phyloP scores from a whole-genome alignment of 2,888 invertebrate species.

The Cenopis cana region DNA sequence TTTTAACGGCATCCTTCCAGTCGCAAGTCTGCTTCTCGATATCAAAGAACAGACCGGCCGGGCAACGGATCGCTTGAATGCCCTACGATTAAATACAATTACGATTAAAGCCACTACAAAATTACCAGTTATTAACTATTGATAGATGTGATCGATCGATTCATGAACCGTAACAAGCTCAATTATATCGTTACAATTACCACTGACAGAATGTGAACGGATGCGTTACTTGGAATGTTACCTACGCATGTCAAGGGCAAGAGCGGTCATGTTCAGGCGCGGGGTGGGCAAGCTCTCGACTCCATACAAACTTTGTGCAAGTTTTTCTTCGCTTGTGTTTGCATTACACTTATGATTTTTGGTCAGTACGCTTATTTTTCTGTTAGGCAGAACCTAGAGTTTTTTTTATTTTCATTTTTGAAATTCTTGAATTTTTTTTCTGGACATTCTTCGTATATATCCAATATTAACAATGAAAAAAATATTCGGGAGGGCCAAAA shows the following conservation, averaged over 20 bases:
- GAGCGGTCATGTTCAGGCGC: neutral
- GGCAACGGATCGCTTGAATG: conserved; percentile 96
- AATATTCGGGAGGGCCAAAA: too few relatives aligned
- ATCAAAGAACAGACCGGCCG: conserved; percentile 96
- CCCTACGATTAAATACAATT: conserved; percentile 84
- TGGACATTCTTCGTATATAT: too few relatives aligned
- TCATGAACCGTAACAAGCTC: conserved; percentile 10
- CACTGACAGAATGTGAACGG: conserved; percentile 27
- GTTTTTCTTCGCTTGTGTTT: too few relatives aligned
- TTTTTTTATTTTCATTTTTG: too few relatives aligned
- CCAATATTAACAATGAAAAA: too few relatives aligned
- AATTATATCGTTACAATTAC: conserved; percentile 12
- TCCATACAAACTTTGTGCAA: too few relatives aligned
- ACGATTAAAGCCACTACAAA: conserved; percentile 2
- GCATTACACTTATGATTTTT: too few relatives aligned
- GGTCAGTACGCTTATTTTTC: too few relatives aligned
- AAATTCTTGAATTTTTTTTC: too few relatives aligned
- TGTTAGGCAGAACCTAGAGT: too few relatives aligned
- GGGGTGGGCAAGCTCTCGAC: too few relatives aligned
- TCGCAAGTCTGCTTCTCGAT: conserved; percentile 98
- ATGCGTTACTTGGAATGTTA: conserved; percentile 23
- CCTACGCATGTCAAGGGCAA: conserved; percentile 17
- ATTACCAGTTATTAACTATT: conserved; percentile 9
- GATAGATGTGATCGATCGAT: conserved; percentile 13
- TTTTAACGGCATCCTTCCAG: conserved; percentile 97